phyloP scores from a whole-genome alignment of 1,140 invertebrate species.

The Aphaenogaster floridana region DNA sequence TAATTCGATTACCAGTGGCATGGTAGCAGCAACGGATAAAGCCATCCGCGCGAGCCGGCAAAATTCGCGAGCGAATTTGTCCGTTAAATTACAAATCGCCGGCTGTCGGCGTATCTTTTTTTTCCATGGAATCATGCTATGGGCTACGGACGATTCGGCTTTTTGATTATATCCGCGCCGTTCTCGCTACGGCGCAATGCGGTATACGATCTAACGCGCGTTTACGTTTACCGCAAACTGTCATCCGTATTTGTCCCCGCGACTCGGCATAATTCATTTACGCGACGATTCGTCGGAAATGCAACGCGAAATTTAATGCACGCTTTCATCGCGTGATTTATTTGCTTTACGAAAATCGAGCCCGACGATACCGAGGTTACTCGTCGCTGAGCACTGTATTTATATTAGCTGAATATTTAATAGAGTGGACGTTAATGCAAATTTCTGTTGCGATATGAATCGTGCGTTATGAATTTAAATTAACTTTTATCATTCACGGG shows the following conservation, averaged over 20 bases:
- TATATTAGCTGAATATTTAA: background rate
- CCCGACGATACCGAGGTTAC: background rate
- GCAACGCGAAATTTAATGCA: conserved; percentile 16
- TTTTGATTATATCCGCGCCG: conserved; percentile 9
- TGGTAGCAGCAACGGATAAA: background rate
- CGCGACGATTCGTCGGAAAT: conserved; percentile 10
- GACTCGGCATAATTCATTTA: conserved; percentile 41
- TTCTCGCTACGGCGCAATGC: background rate
- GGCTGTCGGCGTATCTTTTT: background rate
- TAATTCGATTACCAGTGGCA: conserved; percentile 17
- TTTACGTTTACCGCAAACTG: conserved; percentile 23
- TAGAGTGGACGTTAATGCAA: background rate
- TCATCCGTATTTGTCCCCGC: conserved; percentile 38
- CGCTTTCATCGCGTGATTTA: conserved; percentile 12
- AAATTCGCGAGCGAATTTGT: conserved; percentile 33
- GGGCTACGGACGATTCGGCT: conserved; percentile 11
- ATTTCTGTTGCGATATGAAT: background rate
- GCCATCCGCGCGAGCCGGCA: background rate
- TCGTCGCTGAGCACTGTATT: background rate
- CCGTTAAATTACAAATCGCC: conserved; percentile 37
- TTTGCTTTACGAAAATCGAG: conserved; percentile 24
- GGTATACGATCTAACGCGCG: background rate
- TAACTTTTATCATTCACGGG: background rate
- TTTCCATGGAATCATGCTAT: background rate
- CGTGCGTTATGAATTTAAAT: background rate